These are phyloP conservation scores for Eudorcas thomsonii DNA, from an alignment of 2,113 vertebrate species.

Conservation along the genomic window DNA sequence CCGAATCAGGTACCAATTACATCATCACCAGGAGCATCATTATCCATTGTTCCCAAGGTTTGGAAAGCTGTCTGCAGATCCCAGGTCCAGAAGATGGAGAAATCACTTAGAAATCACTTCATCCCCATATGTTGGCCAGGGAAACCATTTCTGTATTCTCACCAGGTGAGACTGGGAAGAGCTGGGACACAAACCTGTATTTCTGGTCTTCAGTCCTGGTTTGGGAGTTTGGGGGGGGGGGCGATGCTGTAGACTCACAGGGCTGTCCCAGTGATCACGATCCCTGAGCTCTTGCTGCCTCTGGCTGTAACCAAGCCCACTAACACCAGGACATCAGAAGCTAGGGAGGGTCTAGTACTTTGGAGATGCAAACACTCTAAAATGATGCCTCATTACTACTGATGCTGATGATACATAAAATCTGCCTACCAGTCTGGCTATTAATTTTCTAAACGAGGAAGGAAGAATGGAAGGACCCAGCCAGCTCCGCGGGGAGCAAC, in stretches of 20 bases:
- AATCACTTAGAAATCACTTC: neutral
- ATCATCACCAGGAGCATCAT: neutral
- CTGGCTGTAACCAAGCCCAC: neutral
- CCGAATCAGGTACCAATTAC: neutral
- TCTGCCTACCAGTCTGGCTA: neutral
- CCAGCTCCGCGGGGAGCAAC: neutral
- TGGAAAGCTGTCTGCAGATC: neutral
- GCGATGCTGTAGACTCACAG: neutral
- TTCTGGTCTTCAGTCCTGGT: neutral
- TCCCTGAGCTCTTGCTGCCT: neutral
- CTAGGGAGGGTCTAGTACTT: neutral
- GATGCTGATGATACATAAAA: neutral
- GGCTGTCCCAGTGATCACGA: rapidly evolving
- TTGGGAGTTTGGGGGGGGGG: too few species aligned
- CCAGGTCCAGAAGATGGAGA: neutral
- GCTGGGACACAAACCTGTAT: neutral
- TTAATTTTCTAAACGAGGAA: constrained; percentile 23
- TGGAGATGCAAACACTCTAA: neutral
- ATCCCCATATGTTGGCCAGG: neutral
- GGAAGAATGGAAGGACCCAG: neutral
- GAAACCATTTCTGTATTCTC: neutral
- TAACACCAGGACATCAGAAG: neutral
- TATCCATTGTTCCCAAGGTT: neutral
- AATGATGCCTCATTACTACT: neutral
- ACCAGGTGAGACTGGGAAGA: neutral